Conservation (phyloP, 2,797 vertebrate genomes). For the Calcarius lapponicus region DNA sequence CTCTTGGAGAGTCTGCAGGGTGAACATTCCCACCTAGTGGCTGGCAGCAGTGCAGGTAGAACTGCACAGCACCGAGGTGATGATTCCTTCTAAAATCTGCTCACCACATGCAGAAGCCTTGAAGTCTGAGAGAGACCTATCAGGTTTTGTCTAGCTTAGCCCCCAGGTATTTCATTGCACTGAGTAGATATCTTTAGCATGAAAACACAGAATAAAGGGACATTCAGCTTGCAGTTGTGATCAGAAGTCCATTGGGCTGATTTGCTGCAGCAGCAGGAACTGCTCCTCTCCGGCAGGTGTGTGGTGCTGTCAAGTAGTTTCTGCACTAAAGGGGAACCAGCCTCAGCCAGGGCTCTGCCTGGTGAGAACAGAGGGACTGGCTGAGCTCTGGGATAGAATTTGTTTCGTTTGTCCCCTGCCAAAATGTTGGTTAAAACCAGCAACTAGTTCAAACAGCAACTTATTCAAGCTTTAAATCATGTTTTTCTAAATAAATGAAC, state of each 20-base stretch:
- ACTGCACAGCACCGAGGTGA: not conserved
- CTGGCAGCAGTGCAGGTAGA: not conserved
- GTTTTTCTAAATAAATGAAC: not conserved
- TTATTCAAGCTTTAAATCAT: not conserved
- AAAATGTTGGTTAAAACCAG: not conserved
- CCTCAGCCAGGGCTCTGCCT: not conserved
- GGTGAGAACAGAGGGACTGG: not conserved
- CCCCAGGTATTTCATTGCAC: fast-evolving
- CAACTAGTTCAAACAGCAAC: not conserved
- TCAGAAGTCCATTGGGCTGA: not conserved
- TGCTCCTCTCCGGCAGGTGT: not conserved
- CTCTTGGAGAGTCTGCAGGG: not conserved
- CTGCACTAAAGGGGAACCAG: not conserved
- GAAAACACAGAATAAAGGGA: not conserved
- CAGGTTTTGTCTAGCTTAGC: not conserved
- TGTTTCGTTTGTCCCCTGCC: not conserved
- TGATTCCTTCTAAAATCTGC: not conserved
- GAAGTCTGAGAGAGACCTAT: not conserved
- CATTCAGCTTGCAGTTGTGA: not conserved
- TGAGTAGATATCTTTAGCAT: fast-evolving
- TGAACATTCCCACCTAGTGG: conserved; percentile 60
- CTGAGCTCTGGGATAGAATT: not conserved
- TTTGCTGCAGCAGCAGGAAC: not conserved
- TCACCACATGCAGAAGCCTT: not conserved
- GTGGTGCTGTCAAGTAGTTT: not conserved